Base-by-base conservation (phyloP, 2,797 vertebrate species). In the Valencia hispanica region DNA sequence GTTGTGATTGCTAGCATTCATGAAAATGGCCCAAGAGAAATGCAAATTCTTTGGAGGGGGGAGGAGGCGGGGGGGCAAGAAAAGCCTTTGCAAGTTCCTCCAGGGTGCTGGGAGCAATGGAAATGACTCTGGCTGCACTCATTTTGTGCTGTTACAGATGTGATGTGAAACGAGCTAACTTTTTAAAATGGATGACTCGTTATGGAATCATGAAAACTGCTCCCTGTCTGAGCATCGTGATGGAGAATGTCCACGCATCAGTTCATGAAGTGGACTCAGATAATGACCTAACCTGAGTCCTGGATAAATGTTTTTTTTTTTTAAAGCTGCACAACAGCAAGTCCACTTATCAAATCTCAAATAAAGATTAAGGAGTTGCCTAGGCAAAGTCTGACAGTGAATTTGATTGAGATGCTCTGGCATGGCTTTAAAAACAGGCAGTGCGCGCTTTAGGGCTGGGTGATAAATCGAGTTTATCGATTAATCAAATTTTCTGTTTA, bases 41-140 rank as follows among this genome's bases (percentile, higher is more conserved):
- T 90, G 87, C 89, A 92, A 92, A 93, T 90, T 14, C 14, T 27
- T 7, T 4, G 10, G 32, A 34, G 30, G 69, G 8, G 5, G 20
- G 34, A 43, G 20, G 34, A 43, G 10, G 32, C 34, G 30, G 69
- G 8, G 5, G 20, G 34, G 30, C 10, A 41, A 43, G 27, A 71
- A 78, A 80, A 81, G 2, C 27, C 82, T 34, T 25, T 68, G 43
- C 32, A 27, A 74, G n/a, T 10, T 7, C 65, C 72, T 36, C 15
- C 30, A 39, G 34, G 20, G 57, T 74, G 45, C 51, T 71, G 51
- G 11, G 36, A 59, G 36, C 30, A 79, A 45, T 39, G 50, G 57
- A 15, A 12, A 10, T 18, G n/a, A 27, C 27, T 50, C 10, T 25
- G 41, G 36, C 14, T 30, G 12, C 3, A 27, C 72, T 32, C 22